These are phyloP conservation scores for Anas platyrhynchos DNA, from an alignment of 2,113 vertebrate genomes.

Conservation along the genomic window DNA sequence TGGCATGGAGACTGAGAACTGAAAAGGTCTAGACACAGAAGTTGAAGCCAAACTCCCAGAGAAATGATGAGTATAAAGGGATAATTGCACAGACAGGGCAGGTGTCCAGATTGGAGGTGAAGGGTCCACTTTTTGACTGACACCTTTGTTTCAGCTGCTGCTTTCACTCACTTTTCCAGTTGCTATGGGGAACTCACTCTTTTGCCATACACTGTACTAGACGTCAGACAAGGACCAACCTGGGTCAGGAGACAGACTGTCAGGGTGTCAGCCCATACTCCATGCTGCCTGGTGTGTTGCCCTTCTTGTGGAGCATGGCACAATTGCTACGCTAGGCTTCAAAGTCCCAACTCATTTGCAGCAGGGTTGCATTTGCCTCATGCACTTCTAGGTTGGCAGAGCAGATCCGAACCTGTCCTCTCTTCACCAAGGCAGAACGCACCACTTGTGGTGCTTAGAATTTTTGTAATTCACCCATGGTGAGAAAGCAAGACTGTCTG, in stretches of 20 bases:
- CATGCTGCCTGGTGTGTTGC: not conserved
- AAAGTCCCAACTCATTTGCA: not conserved
- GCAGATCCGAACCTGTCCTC: not conserved
- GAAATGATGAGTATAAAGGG: not conserved
- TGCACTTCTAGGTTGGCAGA: not conserved
- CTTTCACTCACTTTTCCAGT: not conserved
- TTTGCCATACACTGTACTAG: not conserved
- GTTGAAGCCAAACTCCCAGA: not conserved
- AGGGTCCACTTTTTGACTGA: not conserved
- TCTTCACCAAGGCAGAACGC: not conserved
- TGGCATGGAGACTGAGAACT: not conserved
- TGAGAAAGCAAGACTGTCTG: not conserved
- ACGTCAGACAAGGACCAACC: not conserved
- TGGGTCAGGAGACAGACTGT: not conserved
- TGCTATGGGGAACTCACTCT: not conserved
- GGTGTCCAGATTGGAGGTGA: not conserved
- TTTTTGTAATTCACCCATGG: not conserved
- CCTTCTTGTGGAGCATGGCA: rapidly evolving
- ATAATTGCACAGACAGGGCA: not conserved
- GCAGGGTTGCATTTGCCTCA: not conserved
- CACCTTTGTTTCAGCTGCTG: not conserved
- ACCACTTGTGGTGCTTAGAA: not conserved
- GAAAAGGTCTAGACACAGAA: not conserved
- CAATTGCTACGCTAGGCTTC: not conserved
- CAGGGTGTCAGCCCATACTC: not conserved